Conservation (phyloP, 2,113 vertebrate species). For the Limnothrissa miodon region DNA sequence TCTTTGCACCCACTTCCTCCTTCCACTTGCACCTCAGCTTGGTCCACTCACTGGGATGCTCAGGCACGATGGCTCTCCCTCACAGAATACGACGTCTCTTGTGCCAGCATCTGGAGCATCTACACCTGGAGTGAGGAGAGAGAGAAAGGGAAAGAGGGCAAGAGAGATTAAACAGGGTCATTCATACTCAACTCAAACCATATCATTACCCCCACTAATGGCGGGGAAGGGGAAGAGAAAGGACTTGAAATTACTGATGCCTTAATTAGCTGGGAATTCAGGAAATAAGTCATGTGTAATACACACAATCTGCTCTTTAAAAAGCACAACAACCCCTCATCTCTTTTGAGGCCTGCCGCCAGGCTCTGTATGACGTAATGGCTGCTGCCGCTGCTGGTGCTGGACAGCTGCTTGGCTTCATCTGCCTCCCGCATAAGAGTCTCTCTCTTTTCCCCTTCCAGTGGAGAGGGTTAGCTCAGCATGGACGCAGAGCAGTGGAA, state of each 20-base stretch:
- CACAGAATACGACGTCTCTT: background rate
- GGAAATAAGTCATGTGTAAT: background rate
- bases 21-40: background rate
- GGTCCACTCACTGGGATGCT: background rate
- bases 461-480: slow-evolving; percentile 3
- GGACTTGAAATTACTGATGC: background rate
- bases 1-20: background rate
- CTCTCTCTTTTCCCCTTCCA: background rate
- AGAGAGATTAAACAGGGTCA: background rate
- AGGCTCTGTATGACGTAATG: background rate
- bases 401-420: background rate
- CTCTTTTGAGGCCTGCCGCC: background rate
- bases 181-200: background rate
- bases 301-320: background rate
- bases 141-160: background rate
- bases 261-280: background rate
- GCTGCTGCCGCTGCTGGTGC: background rate
- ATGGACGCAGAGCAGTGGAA: no score
- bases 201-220: background rate
- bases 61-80: background rate
- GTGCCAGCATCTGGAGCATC: background rate
- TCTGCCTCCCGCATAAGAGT: background rate
- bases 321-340: background rate
- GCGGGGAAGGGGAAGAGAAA: background rate
- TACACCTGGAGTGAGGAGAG: background rate